Conservation (phyloP, 2,113 vertebrate genomes). For the Scortum barcoo region DNA sequence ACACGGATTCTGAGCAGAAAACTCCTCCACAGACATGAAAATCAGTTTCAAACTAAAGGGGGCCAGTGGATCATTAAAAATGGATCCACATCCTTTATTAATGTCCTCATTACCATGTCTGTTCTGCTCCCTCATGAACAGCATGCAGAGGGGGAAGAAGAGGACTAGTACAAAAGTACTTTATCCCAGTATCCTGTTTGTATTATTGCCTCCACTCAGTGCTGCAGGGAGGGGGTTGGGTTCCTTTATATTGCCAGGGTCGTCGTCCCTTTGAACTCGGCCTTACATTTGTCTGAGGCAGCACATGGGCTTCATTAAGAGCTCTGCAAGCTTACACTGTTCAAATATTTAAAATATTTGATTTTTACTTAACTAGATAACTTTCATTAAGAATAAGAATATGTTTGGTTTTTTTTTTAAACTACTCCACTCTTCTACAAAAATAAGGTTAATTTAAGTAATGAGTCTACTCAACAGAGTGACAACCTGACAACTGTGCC, state of each 20-base stretch:
- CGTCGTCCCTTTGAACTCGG: slow-evolving; percentile 15
- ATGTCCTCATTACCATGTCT: slow-evolving; percentile 74
- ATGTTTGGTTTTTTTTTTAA: too few species aligned
- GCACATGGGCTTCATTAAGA: neutral
- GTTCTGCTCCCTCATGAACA: slow-evolving; percentile 52
- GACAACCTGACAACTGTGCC: neutral
- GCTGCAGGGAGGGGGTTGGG: neutral
- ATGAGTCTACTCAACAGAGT: neutral
- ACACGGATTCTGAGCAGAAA: slow-evolving; percentile 21
- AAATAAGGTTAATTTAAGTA: neutral
- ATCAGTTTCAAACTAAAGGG: slow-evolving; percentile 66
- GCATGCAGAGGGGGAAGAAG: slow-evolving; percentile 35
- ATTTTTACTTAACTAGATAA: neutral
- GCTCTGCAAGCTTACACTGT: neutral
- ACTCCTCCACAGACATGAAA: slow-evolving; percentile 43
- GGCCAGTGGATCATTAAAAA: slow-evolving; percentile 79
- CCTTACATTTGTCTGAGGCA: neutral
- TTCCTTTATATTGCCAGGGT: neutral
- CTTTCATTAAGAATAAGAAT: neutral
- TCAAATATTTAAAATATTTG: slow-evolving; percentile 32
- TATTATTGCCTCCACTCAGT: slow-evolving; percentile 18
- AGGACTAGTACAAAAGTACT: slow-evolving; percentile 26
- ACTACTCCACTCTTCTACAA: too few species aligned
- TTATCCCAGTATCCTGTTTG: slow-evolving; percentile 36
- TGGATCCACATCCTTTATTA: slow-evolving; percentile 79